A percentile compares a stretch with the other conserved stretches of the same genome.
Evolutionary conservation across 2,113 vertebrate species (phyloP).

Genomic region (Clarias gariepinus): DNA sequence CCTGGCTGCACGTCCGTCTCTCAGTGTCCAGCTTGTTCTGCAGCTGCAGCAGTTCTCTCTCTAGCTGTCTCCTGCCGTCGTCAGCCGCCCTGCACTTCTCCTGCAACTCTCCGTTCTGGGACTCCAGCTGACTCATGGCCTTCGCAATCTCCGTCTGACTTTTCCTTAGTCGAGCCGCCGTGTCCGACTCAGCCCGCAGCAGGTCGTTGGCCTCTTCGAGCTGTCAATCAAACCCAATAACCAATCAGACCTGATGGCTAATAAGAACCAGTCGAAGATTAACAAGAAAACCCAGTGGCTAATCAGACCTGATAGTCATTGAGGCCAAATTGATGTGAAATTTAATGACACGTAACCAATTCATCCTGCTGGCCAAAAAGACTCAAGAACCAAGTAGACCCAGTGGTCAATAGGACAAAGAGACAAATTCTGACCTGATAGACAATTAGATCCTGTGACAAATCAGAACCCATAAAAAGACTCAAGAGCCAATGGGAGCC

Average conservation of each 20-base stretch:
- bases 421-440: background rate
- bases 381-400: background rate
- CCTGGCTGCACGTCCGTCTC: constrained; percentile 88
- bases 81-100: constrained; percentile 85
- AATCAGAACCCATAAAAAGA: background rate
- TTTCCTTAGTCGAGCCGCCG: constrained; percentile 89
- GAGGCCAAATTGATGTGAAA: too few relatives aligned
- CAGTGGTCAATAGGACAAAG: background rate
- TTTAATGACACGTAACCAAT: too few relatives aligned
- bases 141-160: constrained; percentile 92
- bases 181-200: constrained; percentile 92
- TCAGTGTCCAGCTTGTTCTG: constrained; percentile 92
- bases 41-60: constrained; percentile 89
- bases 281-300: too few relatives aligned
- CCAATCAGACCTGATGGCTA: background rate
- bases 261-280: background rate
- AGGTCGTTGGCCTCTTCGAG: constrained; percentile 94
- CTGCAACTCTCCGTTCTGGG: constrained; percentile 89
- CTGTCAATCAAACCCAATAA: constrained; percentile 63
- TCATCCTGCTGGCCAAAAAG: background rate
- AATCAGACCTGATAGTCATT: too few relatives aligned
- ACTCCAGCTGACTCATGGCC: constrained; percentile 86
- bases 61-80: constrained; percentile 79
- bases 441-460: background rate
- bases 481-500: background rate